phyloP scores from a whole-genome alignment of 2,797 vertebrate genomes.

The Periophthalmus magnuspinnatus region DNA sequence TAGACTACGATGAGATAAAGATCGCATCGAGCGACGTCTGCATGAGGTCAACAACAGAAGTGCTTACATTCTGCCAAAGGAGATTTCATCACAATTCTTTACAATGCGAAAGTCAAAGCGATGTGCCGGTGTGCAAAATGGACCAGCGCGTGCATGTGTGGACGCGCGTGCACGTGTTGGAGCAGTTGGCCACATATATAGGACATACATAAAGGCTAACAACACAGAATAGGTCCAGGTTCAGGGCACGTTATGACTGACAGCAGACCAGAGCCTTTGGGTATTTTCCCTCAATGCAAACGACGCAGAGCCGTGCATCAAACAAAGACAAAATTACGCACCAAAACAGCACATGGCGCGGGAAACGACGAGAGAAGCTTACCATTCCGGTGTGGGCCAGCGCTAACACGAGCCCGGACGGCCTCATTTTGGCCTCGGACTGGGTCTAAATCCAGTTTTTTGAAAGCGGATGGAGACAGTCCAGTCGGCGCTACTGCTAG shows the following conservation, averaged over 20 bases:
- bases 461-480: conserved; percentile 80
- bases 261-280: conserved; percentile 6
- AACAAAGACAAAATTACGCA: conserved; percentile 60
- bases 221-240: conserved; percentile 57
- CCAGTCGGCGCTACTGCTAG: conserved; percentile 79
- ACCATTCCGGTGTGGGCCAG: conserved; percentile 75
- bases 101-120: conserved; percentile 27
- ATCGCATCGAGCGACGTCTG: conserved; percentile 47
- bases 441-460: conserved; percentile 72
- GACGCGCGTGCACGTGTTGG: neutral
- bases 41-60: conserved; percentile 58
- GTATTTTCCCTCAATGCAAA: conserved; percentile 17
- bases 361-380: conserved; percentile 69
- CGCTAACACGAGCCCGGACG: conserved; percentile 40
- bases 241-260: conserved; percentile 37
- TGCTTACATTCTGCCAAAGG: neutral
- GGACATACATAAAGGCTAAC: conserved; percentile 42
- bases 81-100: neutral
- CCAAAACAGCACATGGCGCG: conserved; percentile 48
- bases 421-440: conserved; percentile 60
- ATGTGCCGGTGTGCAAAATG: conserved; percentile 55
- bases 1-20: conserved; percentile 48
- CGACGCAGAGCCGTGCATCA: conserved; percentile 61
- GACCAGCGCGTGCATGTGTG: conserved; percentile 42
- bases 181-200: conserved; percentile 3